phyloP scores from a whole-genome alignment of 2,888 invertebrate genomes.

The Calameuta filiformis region DNA sequence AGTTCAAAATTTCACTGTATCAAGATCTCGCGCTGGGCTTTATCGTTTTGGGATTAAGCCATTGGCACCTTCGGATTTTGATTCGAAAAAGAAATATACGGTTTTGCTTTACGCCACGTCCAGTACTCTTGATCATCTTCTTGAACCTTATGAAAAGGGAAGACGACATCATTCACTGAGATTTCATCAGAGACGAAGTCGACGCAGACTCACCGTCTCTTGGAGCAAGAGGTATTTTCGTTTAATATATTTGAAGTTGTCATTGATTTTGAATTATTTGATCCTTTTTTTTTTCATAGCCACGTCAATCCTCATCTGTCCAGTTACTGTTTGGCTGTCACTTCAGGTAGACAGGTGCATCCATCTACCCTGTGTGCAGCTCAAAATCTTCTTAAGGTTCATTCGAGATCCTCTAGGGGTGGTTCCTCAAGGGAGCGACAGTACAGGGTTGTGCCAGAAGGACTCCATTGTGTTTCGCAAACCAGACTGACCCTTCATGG shows the following conservation, averaged over 20 bases:
- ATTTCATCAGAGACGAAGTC: slow-evolving; percentile 59
- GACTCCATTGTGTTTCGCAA: slow-evolving; percentile 59
- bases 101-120: slow-evolving; percentile 62
- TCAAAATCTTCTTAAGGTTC: slow-evolving; percentile 52
- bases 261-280: background rate
- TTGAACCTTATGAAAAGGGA: slow-evolving; percentile 41
- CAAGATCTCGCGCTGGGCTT: slow-evolving; percentile 55
- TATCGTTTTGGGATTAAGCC: slow-evolving; percentile 63
- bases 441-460: slow-evolving; percentile 55
- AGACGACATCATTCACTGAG: slow-evolving; percentile 51
- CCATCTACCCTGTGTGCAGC: slow-evolving; percentile 63
- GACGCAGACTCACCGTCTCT: slow-evolving; percentile 59
- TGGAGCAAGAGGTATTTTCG: slow-evolving; percentile 60
- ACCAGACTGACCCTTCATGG: slow-evolving; percentile 60
- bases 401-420: slow-evolving; percentile 31
- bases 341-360: slow-evolving; percentile 55
- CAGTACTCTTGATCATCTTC: slow-evolving; percentile 49
- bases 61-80: slow-evolving; percentile 26
- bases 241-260: background rate
- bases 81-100: slow-evolving; percentile 39
- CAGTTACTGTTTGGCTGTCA: slow-evolving; percentile 62
- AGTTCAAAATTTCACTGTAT: slow-evolving; percentile 60
- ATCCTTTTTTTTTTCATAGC: slow-evolving; percentile 40
- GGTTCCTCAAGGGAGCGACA: slow-evolving; percentile 41
- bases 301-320: slow-evolving; percentile 57